Evolutionary conservation across 2,888 invertebrate species (phyloP).

Genomic region (Eupithecia subumbrata): DNA sequence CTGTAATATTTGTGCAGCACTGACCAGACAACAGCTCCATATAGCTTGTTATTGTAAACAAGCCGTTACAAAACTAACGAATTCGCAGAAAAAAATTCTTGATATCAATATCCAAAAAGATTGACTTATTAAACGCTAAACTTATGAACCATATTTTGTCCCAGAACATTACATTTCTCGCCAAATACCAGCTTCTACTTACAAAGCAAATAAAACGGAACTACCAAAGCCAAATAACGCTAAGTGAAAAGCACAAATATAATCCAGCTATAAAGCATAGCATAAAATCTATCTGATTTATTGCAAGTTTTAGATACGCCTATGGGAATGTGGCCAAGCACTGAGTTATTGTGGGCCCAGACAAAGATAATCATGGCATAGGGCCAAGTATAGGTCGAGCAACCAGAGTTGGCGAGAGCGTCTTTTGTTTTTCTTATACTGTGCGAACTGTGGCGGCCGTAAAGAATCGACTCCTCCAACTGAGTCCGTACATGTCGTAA

Average conservation of each 20-base stretch:
- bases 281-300: conserved; percentile 30
- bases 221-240: conserved; percentile 23
- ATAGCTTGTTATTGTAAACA: neutral
- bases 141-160: neutral
- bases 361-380: conserved; percentile 42
- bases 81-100: neutral
- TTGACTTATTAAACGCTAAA: neutral
- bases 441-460: neutral
- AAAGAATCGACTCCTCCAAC: neutral
- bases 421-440: neutral
- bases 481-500: neutral
- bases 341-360: conserved; percentile 34
- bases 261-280: conserved; percentile 16
- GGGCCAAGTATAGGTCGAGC: conserved; percentile 28
- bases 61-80: neutral
- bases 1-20: neutral
- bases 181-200: neutral
- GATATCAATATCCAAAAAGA: neutral
- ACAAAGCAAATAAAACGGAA: conserved; percentile 8
- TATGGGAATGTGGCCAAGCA: conserved; percentile 42
- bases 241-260: conserved; percentile 25
- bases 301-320: conserved; percentile 30
- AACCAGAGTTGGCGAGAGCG: neutral
- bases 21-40: neutral
- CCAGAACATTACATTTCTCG: neutral